Percentiles rank a stretch among this genome's conserved stretches.
Conservation (phyloP, 2,113 vertebrate genomes). For the Sebastes schlegelii region DNA sequence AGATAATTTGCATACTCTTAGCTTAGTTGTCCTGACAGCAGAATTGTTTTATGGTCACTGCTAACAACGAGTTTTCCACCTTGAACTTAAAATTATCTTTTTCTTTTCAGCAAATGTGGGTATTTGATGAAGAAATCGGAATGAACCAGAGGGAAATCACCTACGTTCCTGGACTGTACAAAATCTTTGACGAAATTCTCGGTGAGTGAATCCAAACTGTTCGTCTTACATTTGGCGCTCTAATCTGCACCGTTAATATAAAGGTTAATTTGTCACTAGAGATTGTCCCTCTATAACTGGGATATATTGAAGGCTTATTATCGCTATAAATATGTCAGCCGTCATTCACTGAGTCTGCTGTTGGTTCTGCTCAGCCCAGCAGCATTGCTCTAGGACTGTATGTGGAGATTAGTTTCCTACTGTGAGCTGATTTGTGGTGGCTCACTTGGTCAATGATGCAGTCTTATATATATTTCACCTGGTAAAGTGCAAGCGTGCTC, state of each 20-base stretch:
- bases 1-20: too few relatives aligned
- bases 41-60: background rate
- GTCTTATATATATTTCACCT: conserved; percentile 15
- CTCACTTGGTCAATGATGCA: background rate
- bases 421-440: conserved; percentile 4
- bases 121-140: conserved; percentile 96
- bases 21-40: background rate
- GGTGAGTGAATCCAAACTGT: conserved; percentile 84
- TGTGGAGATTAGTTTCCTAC: conserved; percentile 27
- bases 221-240: background rate
- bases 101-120: conserved; percentile 94
- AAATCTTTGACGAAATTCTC: conserved; percentile 99
- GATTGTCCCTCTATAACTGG: background rate
- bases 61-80: background rate
- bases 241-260: conserved; percentile 7
- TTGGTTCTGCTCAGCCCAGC: background rate
- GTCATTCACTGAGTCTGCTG: conserved; percentile 8
- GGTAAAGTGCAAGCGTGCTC: background rate
- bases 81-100: background rate
- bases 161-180: conserved; percentile 97
- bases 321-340: background rate
- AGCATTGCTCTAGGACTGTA: conserved; percentile 3
- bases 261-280: conserved; percentile 24
- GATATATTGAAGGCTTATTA: conserved; percentile 13
- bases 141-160: conserved; percentile 98